Evolutionary conservation across 2,888 invertebrate genomes (phyloP), one percentile per base, ranked within the genome.

Genomic region (Pomacea canaliculata): DNA sequence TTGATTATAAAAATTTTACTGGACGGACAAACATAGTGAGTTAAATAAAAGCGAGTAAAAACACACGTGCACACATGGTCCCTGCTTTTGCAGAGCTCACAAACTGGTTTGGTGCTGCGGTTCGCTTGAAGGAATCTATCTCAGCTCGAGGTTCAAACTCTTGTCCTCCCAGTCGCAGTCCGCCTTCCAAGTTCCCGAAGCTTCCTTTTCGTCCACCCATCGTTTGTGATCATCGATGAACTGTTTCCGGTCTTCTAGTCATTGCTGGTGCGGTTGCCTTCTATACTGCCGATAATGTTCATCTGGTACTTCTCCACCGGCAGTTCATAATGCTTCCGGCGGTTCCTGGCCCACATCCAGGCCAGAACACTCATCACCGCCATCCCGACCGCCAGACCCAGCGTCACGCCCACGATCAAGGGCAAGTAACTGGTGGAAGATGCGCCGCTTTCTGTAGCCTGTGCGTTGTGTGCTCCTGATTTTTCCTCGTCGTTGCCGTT

Each of bases 231-330:
- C 51, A 16, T 56, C 16, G 10, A 27, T 12, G 19, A 63, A 63
- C 63, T 63, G 23, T 19, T 63, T 2, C 16, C 68, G 48, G 27
- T 27, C 48, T 4, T 49, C 63, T 37, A 19, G 56, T 73, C 73
- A 73, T n/a, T 73, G 73, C 23, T 73, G 66, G 56, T 73, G 66
- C 16, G 72, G 60, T 27, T 46, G 46, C 68, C 68, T 13, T 73
- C 73, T 46, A 73, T 73, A 48, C 73, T 76, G 60, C 76, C 76
- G 37, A 82, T 79, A 56, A 78, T 78, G 59, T 79, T 79, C 78
- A 82, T 75, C 62, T 80, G 78, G 60, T 80, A 80, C 51, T 80
- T 78, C 56, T 77, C 70, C 2, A 71, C 70, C 68, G 79, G 79
- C n/a, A 74, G 65, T 27, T 76, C 77, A 16, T 77, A 60, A 51